Evolutionary conservation across 2,888 invertebrate species (phyloP).

Genomic region (Neuroscelio doddi): DNA sequence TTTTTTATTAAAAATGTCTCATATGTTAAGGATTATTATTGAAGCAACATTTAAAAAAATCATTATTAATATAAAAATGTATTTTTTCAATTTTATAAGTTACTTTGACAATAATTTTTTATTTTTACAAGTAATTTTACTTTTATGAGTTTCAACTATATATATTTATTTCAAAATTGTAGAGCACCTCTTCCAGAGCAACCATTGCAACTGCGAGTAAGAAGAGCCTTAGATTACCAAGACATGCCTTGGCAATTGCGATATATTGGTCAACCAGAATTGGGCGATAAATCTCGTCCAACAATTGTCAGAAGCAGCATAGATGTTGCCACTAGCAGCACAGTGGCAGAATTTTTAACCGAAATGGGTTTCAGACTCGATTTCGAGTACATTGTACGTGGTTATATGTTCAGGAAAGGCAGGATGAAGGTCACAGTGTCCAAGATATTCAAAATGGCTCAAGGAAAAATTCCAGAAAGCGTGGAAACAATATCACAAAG

Average conservation of each 20-base stretch:
- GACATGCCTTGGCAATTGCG: constrained; percentile 92
- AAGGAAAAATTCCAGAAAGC: constrained; percentile 80
- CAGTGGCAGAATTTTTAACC: constrained; percentile 91
- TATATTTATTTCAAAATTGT: neutral
- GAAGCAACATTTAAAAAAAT: no score
- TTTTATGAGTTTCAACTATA: no score
- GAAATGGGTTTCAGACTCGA: constrained; percentile 94
- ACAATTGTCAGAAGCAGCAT: constrained; percentile 93
- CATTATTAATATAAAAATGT: no score
- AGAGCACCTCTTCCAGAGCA: constrained; percentile 66
- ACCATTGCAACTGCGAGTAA: constrained; percentile 84
- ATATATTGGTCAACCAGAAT: constrained; percentile 92
- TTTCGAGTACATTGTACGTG: constrained; percentile 94
- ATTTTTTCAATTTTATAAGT: no score
- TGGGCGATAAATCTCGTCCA: constrained; percentile 90
- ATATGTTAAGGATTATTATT: no score
- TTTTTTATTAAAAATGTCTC: no score
- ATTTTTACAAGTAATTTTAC: no score
- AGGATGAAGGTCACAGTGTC: constrained; percentile 97
- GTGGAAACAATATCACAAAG: constrained; percentile 92
- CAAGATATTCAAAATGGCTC: constrained; percentile 90
- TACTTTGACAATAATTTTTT: no score
- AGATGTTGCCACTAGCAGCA: constrained; percentile 92
- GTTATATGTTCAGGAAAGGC: constrained; percentile 95
- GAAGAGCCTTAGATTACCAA: constrained; percentile 86